phyloP scores from a whole-genome alignment of 2,113 vertebrate genomes.

The Dermatemys mawii region DNA sequence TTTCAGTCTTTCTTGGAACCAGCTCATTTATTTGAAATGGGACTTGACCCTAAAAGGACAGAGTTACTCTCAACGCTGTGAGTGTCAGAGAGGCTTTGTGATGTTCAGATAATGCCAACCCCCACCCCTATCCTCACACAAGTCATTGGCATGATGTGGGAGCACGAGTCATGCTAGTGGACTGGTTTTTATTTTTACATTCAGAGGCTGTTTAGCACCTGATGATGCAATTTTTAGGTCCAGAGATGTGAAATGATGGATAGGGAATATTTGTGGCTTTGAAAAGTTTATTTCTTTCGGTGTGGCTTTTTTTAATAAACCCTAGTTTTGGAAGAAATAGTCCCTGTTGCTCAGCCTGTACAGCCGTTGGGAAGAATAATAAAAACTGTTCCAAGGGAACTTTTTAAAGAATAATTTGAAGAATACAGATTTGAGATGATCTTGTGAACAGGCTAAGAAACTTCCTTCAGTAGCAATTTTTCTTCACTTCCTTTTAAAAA shows the following conservation, averaged over 20 bases:
- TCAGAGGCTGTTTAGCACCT: background rate
- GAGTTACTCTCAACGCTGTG: background rate
- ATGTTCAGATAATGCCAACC: background rate
- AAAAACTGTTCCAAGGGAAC: background rate
- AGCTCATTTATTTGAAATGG: conserved; percentile 21
- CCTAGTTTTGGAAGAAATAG: conserved; percentile 16
- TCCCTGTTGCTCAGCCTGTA: background rate
- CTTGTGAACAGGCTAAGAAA: background rate
- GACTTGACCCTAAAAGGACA: background rate
- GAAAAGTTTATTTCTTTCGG: background rate
- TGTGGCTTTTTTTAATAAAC: background rate
- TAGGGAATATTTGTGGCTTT: background rate
- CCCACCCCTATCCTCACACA: too few species aligned
- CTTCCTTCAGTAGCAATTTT: background rate
- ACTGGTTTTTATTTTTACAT: background rate
- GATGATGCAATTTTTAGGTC: background rate
- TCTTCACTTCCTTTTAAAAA: background rate
- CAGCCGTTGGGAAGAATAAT: conserved; percentile 23
- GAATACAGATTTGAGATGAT: background rate
- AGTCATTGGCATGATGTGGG: accelerated
- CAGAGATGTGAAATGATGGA: background rate
- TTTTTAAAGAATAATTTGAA: background rate
- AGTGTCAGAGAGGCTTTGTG: conserved; percentile 8
- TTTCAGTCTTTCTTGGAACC: background rate
- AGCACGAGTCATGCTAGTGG: background rate